phyloP scores from a whole-genome alignment of 2,113 vertebrate species.

The Nerophis ophidion region DNA sequence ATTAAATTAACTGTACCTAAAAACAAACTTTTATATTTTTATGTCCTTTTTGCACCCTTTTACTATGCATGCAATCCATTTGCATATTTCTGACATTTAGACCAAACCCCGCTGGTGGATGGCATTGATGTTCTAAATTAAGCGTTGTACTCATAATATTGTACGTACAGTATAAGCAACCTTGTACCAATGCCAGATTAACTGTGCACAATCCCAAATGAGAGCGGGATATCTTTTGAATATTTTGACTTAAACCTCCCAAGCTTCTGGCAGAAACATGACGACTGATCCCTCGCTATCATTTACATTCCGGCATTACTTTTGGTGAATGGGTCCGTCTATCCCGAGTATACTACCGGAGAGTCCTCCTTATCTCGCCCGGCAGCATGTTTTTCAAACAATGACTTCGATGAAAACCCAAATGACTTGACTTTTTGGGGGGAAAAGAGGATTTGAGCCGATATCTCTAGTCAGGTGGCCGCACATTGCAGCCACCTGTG shows the following conservation, averaged over 20 bases:
- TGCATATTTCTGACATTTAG: not conserved
- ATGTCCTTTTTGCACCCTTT: no score
- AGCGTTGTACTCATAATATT: not conserved
- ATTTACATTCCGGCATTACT: conserved; percentile 26
- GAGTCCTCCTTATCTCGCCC: conserved; percentile 55
- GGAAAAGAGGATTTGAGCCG: conserved; percentile 42
- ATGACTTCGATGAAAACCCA: conserved; percentile 55
- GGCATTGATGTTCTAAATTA: conserved; percentile 1
- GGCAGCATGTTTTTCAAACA: conserved; percentile 62
- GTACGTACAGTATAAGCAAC: not conserved
- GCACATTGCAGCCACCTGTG: conserved; percentile 30
- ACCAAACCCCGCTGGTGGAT: conserved; percentile 1
- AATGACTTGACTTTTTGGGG: conserved; percentile 35
- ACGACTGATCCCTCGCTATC: conserved; percentile 40
- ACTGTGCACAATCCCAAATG: conserved; percentile 6
- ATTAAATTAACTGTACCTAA: no score
- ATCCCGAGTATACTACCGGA: conserved; percentile 38
- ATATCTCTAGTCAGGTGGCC: conserved; percentile 47
- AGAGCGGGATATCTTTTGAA: conserved; percentile 18
- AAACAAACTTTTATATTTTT: no score
- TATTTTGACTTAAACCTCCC: conserved; percentile 13
- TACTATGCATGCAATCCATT: not conserved
- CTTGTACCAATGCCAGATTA: conserved; percentile 2
- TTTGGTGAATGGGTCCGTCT: conserved; percentile 43
- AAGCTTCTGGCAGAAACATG: conserved; percentile 24